phyloP scores from a whole-genome alignment of 2,113 vertebrate genomes.

The Chaenocephalus aceratus region DNA sequence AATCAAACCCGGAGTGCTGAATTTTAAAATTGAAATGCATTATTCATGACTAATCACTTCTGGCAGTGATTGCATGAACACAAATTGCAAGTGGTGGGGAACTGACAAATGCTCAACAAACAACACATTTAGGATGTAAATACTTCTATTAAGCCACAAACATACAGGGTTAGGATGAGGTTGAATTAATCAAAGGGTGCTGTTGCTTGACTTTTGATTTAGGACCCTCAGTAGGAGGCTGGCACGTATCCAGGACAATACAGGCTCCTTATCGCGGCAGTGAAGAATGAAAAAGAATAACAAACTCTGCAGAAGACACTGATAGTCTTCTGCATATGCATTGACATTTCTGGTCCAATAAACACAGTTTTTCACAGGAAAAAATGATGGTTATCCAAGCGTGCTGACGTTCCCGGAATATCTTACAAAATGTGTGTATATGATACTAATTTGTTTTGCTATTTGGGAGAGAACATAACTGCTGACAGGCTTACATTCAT shows the following conservation, averaged over 20 bases:
- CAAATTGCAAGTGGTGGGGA: constrained; percentile 61
- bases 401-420: neutral
- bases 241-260: constrained; percentile 8
- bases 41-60: constrained; percentile 78
- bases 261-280: constrained; percentile 18
- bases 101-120: constrained; percentile 59
- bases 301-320: constrained; percentile 22
- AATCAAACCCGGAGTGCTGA: constrained; percentile 70
- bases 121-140: constrained; percentile 62
- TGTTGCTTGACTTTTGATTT: constrained; percentile 50
- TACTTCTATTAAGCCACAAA: constrained; percentile 43
- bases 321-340: constrained; percentile 3
- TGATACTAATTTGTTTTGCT: constrained; percentile 6
- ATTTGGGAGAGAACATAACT: neutral
- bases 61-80: constrained; percentile 71
- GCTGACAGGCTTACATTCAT: neutral
- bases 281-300: constrained; percentile 7
- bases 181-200: constrained; percentile 31
- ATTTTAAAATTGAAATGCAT: constrained; percentile 73
- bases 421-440: neutral
- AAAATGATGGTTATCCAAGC: neutral
- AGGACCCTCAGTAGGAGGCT: constrained; percentile 18
- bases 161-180: constrained; percentile 17
- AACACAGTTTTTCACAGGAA: constrained; percentile 1
- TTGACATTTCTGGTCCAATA: constrained; percentile 4